Base-by-base conservation (phyloP, 2,113 vertebrate genomes). In the Phycodurus eques region DNA sequence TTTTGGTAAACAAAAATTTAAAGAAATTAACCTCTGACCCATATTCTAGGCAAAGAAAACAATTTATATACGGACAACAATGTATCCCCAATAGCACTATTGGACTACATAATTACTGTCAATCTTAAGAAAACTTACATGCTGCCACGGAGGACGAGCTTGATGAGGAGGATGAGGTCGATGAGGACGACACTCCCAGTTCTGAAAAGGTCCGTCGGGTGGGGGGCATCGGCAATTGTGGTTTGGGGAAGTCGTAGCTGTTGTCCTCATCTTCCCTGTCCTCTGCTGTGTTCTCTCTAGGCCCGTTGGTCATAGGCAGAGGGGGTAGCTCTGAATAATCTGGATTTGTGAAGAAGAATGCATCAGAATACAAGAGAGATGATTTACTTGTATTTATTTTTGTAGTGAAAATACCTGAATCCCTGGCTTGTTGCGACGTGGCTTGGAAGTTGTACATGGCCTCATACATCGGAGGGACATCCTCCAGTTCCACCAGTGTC, bases 401-500 rank as follows among this genome's bases (percentile, higher is more conserved):
- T 64, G 10, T 9, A 8, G 3, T 3, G 3, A 1, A 64, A 88
- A 90, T 91, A 99, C 97, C 96, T 77, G 92, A 93, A 81, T 93
- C 90, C 77, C 80, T 86, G 67, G 87, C 87, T 79, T 87, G 90
- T 13, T 89, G 84, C 15, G 83, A 69, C 75, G 82, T 0, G 89
- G 93, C 88, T 81, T 95, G 96, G 57, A 97, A 94, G 86, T 96
- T 94, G 90, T 94, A 98, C 97, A 98, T 99, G 20, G 95, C 95
- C 89, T 98, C 96, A 56, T 98, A 97, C 33, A 88, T 95, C 60
- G 88, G 90, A 10, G 90, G 95, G 68, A 89, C 91, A 11, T 98
- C 94, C 74, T 95, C 94, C 69, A 92, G 84, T 8, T 96, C 94
- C 56, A 85, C 88, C 43, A 95, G 87, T 67, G 88, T 5, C 0